Percentiles rank a stretch among this genome's conserved stretches.
These are phyloP conservation scores for Lamellibrachia luymesi DNA, from an alignment of 1,140 invertebrate species.

Conservation along the genomic window DNA sequence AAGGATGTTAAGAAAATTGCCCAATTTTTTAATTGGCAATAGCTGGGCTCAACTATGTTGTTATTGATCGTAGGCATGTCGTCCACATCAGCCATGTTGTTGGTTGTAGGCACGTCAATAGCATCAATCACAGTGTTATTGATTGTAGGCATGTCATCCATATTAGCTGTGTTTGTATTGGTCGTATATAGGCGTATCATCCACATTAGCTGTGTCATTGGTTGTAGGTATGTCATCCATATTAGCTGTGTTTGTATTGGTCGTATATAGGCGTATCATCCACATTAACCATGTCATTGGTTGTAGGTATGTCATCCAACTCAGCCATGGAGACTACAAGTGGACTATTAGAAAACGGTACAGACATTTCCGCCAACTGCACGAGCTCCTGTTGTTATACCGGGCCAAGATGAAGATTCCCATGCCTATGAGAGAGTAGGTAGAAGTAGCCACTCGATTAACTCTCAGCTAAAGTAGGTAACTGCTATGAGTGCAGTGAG, in stretches of 20 bases:
- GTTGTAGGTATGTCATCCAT: not conserved
- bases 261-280: not conserved
- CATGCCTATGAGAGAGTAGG: constrained; percentile 45
- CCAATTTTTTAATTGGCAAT: not conserved
- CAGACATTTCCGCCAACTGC: constrained; percentile 82
- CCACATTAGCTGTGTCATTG: not conserved
- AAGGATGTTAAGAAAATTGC: constrained; percentile 28
- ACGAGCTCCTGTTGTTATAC: constrained; percentile 79
- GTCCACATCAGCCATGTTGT: not conserved
- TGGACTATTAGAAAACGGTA: constrained; percentile 87
- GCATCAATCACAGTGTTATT: too few species aligned
- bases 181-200: not conserved
- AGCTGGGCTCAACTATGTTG: not conserved
- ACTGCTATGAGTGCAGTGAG: too few species aligned
- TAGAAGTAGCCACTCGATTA: constrained; percentile 15
- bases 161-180: not conserved
- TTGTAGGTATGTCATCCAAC: constrained; percentile 76
- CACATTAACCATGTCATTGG: not conserved
- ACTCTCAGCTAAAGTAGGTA: too few species aligned
- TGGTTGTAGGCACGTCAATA: not conserved
- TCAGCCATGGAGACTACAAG: constrained; percentile 77
- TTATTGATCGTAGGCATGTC: not conserved
- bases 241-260: too few species aligned
- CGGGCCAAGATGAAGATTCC: constrained; percentile 38
- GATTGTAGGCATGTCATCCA: too few species aligned